Evolutionary conservation across 2,113 vertebrate species (phyloP).

Genomic region (Chaenocephalus aceratus): DNA sequence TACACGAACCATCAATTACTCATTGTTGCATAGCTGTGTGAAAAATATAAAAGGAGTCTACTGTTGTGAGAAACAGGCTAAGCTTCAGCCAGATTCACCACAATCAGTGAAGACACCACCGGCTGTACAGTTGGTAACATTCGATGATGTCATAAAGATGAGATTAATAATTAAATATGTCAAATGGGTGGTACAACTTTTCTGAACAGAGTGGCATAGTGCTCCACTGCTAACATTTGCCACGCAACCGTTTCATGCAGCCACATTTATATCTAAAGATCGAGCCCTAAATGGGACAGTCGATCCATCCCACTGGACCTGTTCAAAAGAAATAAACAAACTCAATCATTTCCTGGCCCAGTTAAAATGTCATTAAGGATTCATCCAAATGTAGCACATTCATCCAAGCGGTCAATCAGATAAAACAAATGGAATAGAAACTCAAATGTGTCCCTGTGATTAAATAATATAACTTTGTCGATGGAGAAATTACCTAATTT

Average conservation of each 20-base stretch:
- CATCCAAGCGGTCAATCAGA: constrained; percentile 10
- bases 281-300: constrained; percentile 59
- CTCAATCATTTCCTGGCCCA: constrained; percentile 48
- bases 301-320: constrained; percentile 60
- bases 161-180: constrained; percentile 78
- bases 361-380: constrained; percentile 57
- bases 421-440: constrained; percentile 17
- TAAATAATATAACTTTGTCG: constrained; percentile 13
- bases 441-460: constrained; percentile 17
- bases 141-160: constrained; percentile 67
- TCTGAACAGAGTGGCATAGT: constrained; percentile 70
- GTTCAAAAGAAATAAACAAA: constrained; percentile 59
- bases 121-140: constrained; percentile 48
- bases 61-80: background rate
- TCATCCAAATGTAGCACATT: constrained; percentile 46
- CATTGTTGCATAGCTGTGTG: background rate
- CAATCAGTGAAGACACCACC: constrained; percentile 42
- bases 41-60: background rate
- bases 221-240: constrained; percentile 66
- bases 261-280: constrained; percentile 77
- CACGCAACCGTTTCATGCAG: constrained; percentile 61
- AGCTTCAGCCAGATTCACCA: constrained; percentile 25
- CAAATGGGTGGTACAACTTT: constrained; percentile 82
- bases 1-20: background rate
- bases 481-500: background rate